Conservation (phyloP, 2,888 invertebrate species). For the Ethmia dodecea region DNA sequence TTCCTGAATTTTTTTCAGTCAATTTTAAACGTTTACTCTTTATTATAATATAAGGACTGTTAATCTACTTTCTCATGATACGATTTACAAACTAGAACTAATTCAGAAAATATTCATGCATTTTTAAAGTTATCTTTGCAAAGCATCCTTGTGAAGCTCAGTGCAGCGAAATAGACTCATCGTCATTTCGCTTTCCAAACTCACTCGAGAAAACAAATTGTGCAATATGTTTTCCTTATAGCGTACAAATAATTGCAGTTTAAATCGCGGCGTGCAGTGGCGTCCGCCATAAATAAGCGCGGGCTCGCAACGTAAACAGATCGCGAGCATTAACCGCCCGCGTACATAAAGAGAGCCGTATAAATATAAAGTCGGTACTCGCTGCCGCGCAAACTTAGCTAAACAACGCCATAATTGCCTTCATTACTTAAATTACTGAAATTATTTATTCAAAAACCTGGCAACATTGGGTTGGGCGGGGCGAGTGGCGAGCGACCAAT, state of each 20-base stretch:
- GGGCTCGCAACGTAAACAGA: constrained; percentile 71
- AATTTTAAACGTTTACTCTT: background rate
- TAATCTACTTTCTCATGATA: too few relatives aligned
- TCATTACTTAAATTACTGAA: constrained; percentile 79
- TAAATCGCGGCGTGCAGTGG: constrained; percentile 65
- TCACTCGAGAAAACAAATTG: constrained; percentile 28
- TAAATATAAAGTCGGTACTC: constrained; percentile 77
- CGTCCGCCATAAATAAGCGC: constrained; percentile 68
- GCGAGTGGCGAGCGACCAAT: constrained; percentile 26
- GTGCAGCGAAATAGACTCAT: background rate
- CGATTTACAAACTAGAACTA: too few relatives aligned
- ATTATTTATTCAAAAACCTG: constrained; percentile 79
- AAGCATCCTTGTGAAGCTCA: too few relatives aligned
- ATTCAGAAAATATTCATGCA: too few relatives aligned
- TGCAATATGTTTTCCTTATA: constrained; percentile 66
- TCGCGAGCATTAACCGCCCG: constrained; percentile 75
- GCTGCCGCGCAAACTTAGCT: constrained; percentile 76
- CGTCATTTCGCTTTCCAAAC: constrained; percentile 5
- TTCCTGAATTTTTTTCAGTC: constrained; percentile 4
- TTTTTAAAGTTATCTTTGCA: too few relatives aligned
- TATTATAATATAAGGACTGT: too few relatives aligned
- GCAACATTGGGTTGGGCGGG: constrained; percentile 59
- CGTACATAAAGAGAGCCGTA: constrained; percentile 76
- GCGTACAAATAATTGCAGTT: constrained; percentile 71
- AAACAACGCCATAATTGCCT: constrained; percentile 79